Percentiles rank a stretch among this genome's conserved stretches.
These are phyloP conservation scores for Babyrousa celebensis DNA, from an alignment of 2,797 vertebrate genomes.

Conservation along the genomic window DNA sequence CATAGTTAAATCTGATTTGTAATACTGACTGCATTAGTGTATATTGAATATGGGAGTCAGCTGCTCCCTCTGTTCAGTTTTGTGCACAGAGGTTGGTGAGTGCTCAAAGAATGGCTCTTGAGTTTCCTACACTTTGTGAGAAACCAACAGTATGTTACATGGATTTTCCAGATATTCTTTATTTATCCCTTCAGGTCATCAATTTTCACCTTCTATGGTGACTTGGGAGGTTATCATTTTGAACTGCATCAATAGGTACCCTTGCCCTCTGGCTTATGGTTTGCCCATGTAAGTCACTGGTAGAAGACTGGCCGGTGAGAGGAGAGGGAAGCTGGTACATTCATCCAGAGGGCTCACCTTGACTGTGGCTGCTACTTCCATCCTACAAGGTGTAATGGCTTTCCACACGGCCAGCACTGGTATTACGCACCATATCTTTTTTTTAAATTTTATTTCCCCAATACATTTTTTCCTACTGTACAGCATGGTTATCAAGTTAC, in stretches of 20 bases:
- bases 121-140: neutral
- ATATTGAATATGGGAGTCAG: neutral
- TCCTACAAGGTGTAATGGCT: neutral
- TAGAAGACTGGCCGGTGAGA: neutral
- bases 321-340: neutral
- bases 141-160: neutral
- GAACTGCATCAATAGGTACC: neutral
- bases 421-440: neutral
- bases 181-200: neutral
- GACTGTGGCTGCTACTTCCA: neutral
- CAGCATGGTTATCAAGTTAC: no score
- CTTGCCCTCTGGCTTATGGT: conserved; percentile 9
- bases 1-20: neutral
- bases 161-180: neutral
- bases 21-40: neutral
- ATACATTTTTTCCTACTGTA: no score
- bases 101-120: neutral
- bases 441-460: no score
- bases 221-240: neutral
- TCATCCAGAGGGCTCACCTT: neutral
- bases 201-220: neutral
- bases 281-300: neutral
- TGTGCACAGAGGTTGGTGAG: neutral
- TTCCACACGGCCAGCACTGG: fast-evolving
- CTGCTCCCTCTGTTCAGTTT: neutral